Percentiles rank a stretch among this genome's conserved stretches.
Evolutionary conservation across 2,888 invertebrate genomes (phyloP).

Genomic region (Tenodera sinensis): DNA sequence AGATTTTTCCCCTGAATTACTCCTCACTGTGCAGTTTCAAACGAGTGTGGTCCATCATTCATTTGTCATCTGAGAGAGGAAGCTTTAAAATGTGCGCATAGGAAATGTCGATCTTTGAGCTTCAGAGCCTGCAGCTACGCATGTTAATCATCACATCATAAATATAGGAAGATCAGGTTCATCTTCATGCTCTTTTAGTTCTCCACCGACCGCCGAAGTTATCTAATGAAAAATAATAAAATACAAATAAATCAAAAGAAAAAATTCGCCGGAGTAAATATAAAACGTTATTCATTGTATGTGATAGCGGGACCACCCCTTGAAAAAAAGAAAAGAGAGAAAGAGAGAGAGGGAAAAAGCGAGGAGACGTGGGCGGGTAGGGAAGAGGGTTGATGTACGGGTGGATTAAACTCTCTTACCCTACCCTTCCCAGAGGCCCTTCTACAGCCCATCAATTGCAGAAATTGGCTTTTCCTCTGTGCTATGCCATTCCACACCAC

Average conservation of each 20-base stretch:
- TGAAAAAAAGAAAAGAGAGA: neutral
- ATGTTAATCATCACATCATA: neutral
- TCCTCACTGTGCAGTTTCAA: too few relatives aligned
- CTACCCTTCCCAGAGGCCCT: neutral
- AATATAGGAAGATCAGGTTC: neutral
- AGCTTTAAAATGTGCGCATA: neutral
- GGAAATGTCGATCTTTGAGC: neutral
- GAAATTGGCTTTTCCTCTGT: conserved; percentile 30
- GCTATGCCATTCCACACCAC: conserved; percentile 15
- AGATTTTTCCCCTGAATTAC: too few relatives aligned
- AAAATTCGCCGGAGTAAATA: neutral
- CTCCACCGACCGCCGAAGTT: neutral
- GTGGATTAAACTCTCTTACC: conserved; percentile 24
- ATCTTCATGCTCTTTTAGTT: neutral
- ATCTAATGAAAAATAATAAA: neutral
- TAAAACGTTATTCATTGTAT: conserved; percentile 16
- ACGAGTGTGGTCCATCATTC: too few relatives aligned
- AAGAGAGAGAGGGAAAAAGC: neutral
- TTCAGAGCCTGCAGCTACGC: neutral
- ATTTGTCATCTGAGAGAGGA: neutral
- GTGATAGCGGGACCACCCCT: neutral
- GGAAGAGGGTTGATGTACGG: conserved; percentile 18
- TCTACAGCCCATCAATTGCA: conserved; percentile 34
- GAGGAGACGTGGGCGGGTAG: conserved; percentile 6
- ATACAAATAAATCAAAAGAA: neutral